Conservation (phyloP, 2,888 invertebrate genomes). For the Tinea pellionella region DNA sequence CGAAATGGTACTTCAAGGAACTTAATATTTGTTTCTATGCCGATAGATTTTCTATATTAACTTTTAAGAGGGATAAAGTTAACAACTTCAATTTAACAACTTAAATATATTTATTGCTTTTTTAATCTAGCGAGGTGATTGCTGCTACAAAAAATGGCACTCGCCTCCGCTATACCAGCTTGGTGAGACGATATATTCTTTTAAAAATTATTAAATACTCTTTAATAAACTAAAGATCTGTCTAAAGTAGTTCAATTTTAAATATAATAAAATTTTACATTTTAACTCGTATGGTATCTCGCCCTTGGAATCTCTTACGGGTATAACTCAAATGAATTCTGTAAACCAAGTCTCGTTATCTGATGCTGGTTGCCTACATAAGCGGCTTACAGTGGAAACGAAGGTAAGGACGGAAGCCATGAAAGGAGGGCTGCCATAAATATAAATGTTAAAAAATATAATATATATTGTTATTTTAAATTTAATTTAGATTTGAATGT, state of each 20-base stretch:
- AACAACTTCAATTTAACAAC: neutral
- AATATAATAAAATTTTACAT: no score
- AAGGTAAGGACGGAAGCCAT: neutral
- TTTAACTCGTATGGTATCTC: neutral
- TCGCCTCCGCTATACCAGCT: no score
- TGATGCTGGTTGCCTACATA: neutral
- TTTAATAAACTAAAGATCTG: no score
- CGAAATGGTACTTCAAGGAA: slow-evolving; percentile 4
- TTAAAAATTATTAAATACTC: no score
- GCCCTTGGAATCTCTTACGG: neutral
- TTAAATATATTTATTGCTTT: neutral
- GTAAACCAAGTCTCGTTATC: slow-evolving; percentile 2
- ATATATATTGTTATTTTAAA: no score
- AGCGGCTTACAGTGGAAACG: neutral
- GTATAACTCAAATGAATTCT: slow-evolving; percentile 5
- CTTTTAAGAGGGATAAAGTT: neutral
- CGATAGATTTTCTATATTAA: neutral
- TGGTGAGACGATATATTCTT: no score
- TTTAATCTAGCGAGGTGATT: no score
- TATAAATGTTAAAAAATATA: neutral
- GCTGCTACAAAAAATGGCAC: no score
- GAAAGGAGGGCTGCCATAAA: neutral
- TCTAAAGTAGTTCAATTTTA: no score
- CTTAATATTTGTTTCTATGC: slow-evolving; percentile 5
- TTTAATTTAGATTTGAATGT: no score